Evolutionary conservation across 2,113 vertebrate genomes (phyloP), one percentile per base, ranked within the genome.

Genomic region (Propithecus coquereli): DNA sequence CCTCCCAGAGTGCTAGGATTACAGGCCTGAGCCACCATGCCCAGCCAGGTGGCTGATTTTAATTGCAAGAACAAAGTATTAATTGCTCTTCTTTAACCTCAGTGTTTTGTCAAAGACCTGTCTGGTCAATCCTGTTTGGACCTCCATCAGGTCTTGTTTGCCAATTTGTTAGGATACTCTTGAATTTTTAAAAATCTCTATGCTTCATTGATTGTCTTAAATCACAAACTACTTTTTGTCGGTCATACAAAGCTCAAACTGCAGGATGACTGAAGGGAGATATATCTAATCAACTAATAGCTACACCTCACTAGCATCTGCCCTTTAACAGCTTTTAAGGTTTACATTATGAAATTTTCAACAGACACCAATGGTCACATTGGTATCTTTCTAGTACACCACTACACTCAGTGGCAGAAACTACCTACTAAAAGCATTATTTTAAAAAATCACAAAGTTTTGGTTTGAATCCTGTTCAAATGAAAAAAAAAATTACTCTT

Each of bases 391-490:
- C 12, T 27, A 66, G 30, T 45, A 79, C 17, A 54, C 52, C 52
- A 54, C 37, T 77, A 5, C 4, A 85, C 14, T 86, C 34, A 17
- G 20, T 68, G 47, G 57, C 54, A 96, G 47, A 96, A 54, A 18
- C 57, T 89, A 63, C 43, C 43, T 61, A 91, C 10, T 25, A 82
- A 94, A 94, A 37, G 37, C 5, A 89, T 91, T 8, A 37, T 85
- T 91, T 90, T 43, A 25, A 57, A 94, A 95, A 96, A 6, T 43
- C 23, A 84, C 59, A n/a, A 90, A 92, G 57, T 76, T 96, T 59
- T 10, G 45, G 1, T 45, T 85, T 94, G 63, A 91, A 47, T n/a
- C 68, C 45, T 61, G 70, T 11, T 83, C 22, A 90, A 65, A 65
- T 87, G 37, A 93, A 87, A 95, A 83, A 61, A 65, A 81, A 61